Evolutionary conservation across 2,113 vertebrate species (phyloP).

Genomic region (Mystacornis crossleyi): DNA sequence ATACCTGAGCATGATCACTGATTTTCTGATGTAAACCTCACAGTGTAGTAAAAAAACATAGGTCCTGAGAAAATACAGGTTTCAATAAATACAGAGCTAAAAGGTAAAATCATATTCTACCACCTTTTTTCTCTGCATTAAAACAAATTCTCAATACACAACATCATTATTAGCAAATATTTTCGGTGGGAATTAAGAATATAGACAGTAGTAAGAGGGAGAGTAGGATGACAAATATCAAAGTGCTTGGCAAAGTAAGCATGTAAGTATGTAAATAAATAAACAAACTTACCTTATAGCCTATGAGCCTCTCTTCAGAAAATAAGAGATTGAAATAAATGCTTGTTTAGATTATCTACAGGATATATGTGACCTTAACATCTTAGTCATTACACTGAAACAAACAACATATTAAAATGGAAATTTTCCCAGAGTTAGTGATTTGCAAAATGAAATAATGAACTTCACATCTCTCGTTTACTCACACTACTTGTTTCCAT

Average conservation of each 20-base stretch:
- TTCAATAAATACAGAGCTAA: background rate
- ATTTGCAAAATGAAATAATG: slow-evolving; percentile 55
- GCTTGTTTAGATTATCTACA: slow-evolving; percentile 9
- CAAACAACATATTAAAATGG: slow-evolving; percentile 30
- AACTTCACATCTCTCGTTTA: background rate
- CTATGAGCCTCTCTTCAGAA: background rate
- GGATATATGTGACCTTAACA: slow-evolving; percentile 7
- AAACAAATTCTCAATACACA: background rate
- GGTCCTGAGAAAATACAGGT: background rate
- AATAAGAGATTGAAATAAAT: slow-evolving; percentile 19
- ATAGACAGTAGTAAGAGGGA: background rate
- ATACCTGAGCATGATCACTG: background rate
- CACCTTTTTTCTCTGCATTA: background rate
- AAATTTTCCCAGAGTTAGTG: slow-evolving; percentile 27
- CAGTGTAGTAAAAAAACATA: slow-evolving; percentile 13
- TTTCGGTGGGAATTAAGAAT: background rate
- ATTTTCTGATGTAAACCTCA: slow-evolving; percentile 24
- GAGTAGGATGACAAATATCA: background rate
- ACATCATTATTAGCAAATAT: background rate
- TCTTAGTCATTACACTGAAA: background rate
- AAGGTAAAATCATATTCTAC: background rate
- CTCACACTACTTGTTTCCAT: slow-evolving; percentile 7
- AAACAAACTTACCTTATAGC: background rate
- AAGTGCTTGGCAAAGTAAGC: background rate
- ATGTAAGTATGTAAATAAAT: background rate